A percentile compares a stretch with the other conserved stretches of the same genome.
These are phyloP conservation scores for Gisinianus flammeolus DNA, from an alignment of 2,888 invertebrate species.

Conservation along the genomic window DNA sequence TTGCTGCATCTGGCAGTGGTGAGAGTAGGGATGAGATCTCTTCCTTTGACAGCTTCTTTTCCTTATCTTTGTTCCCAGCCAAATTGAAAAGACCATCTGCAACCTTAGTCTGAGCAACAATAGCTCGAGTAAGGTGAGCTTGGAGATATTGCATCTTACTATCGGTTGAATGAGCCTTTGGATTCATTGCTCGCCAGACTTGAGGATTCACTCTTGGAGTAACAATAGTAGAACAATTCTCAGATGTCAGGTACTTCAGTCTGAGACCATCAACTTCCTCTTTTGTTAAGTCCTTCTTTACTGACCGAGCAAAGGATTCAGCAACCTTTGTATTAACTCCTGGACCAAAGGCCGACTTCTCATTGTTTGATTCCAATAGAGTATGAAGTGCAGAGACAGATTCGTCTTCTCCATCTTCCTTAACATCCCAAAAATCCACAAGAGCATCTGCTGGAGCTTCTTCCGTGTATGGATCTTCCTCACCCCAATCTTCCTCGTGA, in stretches of 20 bases:
- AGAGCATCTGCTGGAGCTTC: too few species aligned
- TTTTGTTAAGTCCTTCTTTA: neutral
- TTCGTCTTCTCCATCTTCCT: neutral
- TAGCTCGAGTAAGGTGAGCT: neutral
- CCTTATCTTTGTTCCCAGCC: too few species aligned
- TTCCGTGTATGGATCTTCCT: too few species aligned
- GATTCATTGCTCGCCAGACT: neutral
- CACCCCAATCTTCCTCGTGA: too few species aligned
- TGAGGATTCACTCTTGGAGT: neutral
- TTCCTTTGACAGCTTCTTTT: conserved; percentile 55
- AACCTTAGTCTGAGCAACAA: neutral
- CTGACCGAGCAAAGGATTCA: neutral
- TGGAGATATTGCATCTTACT: neutral
- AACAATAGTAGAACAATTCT: neutral
- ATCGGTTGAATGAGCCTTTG: neutral
- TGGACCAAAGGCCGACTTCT: neutral
- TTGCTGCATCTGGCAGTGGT: too few species aligned
- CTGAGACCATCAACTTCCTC: neutral
- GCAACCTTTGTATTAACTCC: neutral
- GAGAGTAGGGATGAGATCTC: too few species aligned
- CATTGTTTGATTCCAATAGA: neutral
- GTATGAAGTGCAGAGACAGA: neutral
- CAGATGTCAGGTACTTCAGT: neutral
- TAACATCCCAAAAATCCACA: too few species aligned
- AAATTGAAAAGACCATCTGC: neutral